Evolutionary conservation across 2,888 invertebrate species (phyloP), one percentile per base, ranked within the genome.

Genomic region (Dugesia japonica): DNA sequence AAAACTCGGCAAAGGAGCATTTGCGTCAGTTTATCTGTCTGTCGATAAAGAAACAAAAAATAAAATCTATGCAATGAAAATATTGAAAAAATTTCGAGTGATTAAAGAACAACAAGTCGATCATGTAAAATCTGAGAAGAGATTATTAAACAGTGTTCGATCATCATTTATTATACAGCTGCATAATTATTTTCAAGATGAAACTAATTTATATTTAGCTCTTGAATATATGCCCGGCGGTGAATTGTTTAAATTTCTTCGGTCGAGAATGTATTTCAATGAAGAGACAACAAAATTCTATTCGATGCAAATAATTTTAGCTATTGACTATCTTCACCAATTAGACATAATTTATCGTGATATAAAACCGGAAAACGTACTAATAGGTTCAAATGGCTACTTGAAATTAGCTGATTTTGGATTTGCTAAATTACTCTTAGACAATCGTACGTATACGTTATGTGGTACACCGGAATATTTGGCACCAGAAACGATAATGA

Each of bases 91-190:
- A n/a, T 20, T 23, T 20, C n/a, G 23, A 23, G 56, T 56, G 20
- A 56, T 56, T 20, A 56, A 56, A 56, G 56, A 56, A 56, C 56
- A 56, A 23, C 56, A 56, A 56, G 56, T 56, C 4, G 56, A 56
- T 20, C 56, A 56, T 56, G 56, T 56, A 7, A 56, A 56, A 56
- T 56, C 56, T 4, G 56, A 56, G 17, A 56, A 56, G 23, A 56
- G 56, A 56, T 4, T 56, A 20, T 56, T 56, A 56, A 56, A 56
- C n/a, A 56, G 56, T 56, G 56, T 56, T 56, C n/a, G 56, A n/a
- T 56, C 56, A n/a, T 1, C n/a, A 23, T 56, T 56, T 56, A 56
- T 56, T 13, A 56, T 56, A n/a, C 4, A 56, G 17, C 7, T 56
- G n/a, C 56, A 20, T 7, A 4, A 56, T 56, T n/a, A 56, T 56